These are phyloP conservation scores for Eudasyphora cyanicolor DNA, from an alignment of 2,888 invertebrate species.

Conservation along the genomic window DNA sequence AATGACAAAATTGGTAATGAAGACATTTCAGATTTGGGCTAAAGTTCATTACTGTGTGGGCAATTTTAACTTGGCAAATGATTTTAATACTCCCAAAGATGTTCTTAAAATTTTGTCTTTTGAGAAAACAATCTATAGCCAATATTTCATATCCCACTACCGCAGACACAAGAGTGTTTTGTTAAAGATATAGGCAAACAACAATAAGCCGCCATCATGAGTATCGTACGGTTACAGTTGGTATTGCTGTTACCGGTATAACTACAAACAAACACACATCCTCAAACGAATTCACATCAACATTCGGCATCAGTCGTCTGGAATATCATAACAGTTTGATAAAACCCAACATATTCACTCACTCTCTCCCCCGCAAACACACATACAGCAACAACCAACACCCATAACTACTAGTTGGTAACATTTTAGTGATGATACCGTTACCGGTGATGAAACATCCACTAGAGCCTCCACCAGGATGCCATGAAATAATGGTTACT, in stretches of 20 bases:
- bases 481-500: not conserved
- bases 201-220: slow-evolving; percentile 12
- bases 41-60: too few relatives aligned
- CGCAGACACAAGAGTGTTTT: not conserved
- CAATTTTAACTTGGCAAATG: too few relatives aligned
- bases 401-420: too few relatives aligned
- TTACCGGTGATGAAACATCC: not conserved
- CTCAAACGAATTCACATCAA: not conserved
- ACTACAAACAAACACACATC: not conserved
- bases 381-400: not conserved
- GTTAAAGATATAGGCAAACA: not conserved
- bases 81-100: too few relatives aligned
- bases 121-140: too few relatives aligned
- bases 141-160: not conserved
- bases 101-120: too few relatives aligned
- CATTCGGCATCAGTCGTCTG: not conserved
- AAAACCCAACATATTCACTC: not conserved
- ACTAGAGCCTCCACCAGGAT: not conserved
- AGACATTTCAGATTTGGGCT: too few relatives aligned
- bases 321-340: not conserved
- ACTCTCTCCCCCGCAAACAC: not conserved
- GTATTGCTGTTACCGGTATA: not conserved
- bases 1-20: too few relatives aligned
- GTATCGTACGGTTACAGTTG: not conserved
- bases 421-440: not conserved